These are phyloP conservation scores for Xiphorhynchus elegans DNA, from an alignment of 2,113 vertebrate genomes.

Conservation along the genomic window DNA sequence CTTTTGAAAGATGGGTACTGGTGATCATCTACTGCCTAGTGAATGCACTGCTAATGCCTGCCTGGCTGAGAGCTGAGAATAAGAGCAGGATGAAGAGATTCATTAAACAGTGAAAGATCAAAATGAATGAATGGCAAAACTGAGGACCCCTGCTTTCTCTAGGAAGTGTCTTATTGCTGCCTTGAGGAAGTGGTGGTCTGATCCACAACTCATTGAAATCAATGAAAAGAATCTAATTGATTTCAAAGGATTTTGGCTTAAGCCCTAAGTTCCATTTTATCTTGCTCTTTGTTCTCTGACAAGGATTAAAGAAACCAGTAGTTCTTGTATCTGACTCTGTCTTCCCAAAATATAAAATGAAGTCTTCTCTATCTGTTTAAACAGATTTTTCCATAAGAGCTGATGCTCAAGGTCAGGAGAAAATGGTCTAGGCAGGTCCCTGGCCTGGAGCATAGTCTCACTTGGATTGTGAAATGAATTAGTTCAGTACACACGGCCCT, in stretches of 20 bases:
- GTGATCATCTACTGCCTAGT: slow-evolving; percentile 32
- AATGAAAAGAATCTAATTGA: slow-evolving; percentile 51
- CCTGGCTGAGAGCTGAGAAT: slow-evolving; percentile 35
- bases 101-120: slow-evolving; percentile 49
- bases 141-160: slow-evolving; percentile 36
- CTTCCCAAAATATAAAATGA: slow-evolving; percentile 29
- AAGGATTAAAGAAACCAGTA: slow-evolving; percentile 41
- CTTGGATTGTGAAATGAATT: not conserved
- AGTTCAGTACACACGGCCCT: not conserved
- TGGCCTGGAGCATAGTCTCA: not conserved
- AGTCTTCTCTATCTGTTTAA: not conserved
- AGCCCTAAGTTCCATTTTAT: slow-evolving; percentile 34
- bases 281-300: slow-evolving; percentile 31
- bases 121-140: slow-evolving; percentile 30
- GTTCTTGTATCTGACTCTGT: not conserved
- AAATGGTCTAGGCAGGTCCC: not conserved
- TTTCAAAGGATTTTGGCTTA: slow-evolving; percentile 54
- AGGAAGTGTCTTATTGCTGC: slow-evolving; percentile 48
- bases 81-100: slow-evolving; percentile 42
- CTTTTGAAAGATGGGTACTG: slow-evolving; percentile 54
- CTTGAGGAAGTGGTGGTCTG: slow-evolving; percentile 51
- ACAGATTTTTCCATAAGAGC: not conserved
- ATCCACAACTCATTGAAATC: slow-evolving; percentile 55
- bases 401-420: not conserved
- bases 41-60: slow-evolving; percentile 25